Evolutionary conservation across 2,888 invertebrate genomes (phyloP).

Genomic region (Archaeoteleia sp.): DNA sequence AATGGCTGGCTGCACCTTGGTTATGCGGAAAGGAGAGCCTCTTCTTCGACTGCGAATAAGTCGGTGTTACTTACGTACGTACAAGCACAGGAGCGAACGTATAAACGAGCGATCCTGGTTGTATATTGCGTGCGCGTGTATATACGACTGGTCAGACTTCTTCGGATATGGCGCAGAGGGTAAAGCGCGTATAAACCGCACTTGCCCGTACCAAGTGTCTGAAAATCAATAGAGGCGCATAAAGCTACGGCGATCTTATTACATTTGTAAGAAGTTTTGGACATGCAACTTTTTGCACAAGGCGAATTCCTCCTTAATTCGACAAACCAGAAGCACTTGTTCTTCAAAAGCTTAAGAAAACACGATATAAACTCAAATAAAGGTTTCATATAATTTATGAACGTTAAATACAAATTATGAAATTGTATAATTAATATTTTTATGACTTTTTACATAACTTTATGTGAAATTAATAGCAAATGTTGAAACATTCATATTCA

Average conservation of each 20-base stretch:
- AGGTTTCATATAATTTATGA: too few relatives aligned
- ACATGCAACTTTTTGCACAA: too few relatives aligned
- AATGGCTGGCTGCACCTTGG: conserved; percentile 73
- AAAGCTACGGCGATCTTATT: conserved; percentile 45
- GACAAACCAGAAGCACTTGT: too few relatives aligned
- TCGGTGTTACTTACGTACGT: conserved; percentile 45
- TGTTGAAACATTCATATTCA: too few relatives aligned
- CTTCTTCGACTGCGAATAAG: conserved; percentile 57
- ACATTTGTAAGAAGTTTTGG: conserved; percentile 43
- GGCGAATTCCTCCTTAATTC: too few relatives aligned
- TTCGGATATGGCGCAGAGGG: conserved; percentile 55
- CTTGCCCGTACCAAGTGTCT: conserved; percentile 58
- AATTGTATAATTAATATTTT: too few relatives aligned
- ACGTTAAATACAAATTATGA: too few relatives aligned
- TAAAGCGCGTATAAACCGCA: conserved; percentile 58
- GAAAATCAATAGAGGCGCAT: conserved; percentile 63
- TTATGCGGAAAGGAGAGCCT: conserved; percentile 75
- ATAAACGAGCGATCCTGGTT: conserved; percentile 7
- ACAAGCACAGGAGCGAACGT: conserved; percentile 36
- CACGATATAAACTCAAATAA: too few relatives aligned
- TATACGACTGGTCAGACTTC: conserved; percentile 50
- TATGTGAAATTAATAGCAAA: too few relatives aligned
- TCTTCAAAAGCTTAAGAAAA: too few relatives aligned
- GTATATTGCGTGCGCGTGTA: conserved; percentile 26
- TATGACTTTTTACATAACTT: too few relatives aligned